Evolutionary conservation across 2,888 invertebrate species (phyloP).

Genomic region (Nephrotoma flavescens): DNA sequence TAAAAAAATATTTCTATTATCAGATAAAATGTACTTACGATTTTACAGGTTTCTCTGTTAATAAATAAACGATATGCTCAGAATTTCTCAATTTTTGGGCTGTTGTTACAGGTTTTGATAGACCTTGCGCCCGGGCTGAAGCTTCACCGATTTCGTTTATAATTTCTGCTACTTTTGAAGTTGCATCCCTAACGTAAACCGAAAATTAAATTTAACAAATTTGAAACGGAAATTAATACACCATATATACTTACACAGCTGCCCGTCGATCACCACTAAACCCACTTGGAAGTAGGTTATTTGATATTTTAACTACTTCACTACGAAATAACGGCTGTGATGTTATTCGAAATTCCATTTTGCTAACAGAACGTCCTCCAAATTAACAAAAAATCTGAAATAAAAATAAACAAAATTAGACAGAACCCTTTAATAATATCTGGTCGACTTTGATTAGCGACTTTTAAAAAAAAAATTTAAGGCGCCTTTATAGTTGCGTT

Average conservation of each 20-base stretch:
- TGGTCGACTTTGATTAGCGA: not conserved
- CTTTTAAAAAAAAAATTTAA: not conserved
- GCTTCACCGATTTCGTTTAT: constrained; percentile 56
- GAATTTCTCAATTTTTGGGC: constrained; percentile 48
- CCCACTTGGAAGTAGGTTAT: constrained; percentile 37
- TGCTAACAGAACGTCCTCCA: constrained; percentile 10
- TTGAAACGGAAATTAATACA: not conserved
- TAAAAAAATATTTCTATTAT: not conserved
- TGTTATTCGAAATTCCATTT: constrained; percentile 41
- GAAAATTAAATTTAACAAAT: not conserved
- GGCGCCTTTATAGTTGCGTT: too few relatives aligned
- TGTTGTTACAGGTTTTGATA: constrained; percentile 58
- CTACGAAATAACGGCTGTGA: constrained; percentile 36
- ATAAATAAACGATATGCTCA: constrained; percentile 30
- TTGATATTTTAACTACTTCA: constrained; percentile 36
- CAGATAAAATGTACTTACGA: constrained; percentile 35
- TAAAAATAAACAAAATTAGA: not conserved
- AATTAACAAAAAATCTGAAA: not conserved
- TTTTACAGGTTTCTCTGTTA: constrained; percentile 33
- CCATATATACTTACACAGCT: constrained; percentile 29
- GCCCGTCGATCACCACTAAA: constrained; percentile 37
- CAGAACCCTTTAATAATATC: not conserved
- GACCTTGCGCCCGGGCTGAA: constrained; percentile 58
- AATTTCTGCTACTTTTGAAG: constrained; percentile 43
- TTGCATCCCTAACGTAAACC: constrained; percentile 38